Evolutionary conservation across 2,888 invertebrate species (phyloP), one percentile per base, ranked within the genome.

Genomic region (Rhodophaea formosa): DNA sequence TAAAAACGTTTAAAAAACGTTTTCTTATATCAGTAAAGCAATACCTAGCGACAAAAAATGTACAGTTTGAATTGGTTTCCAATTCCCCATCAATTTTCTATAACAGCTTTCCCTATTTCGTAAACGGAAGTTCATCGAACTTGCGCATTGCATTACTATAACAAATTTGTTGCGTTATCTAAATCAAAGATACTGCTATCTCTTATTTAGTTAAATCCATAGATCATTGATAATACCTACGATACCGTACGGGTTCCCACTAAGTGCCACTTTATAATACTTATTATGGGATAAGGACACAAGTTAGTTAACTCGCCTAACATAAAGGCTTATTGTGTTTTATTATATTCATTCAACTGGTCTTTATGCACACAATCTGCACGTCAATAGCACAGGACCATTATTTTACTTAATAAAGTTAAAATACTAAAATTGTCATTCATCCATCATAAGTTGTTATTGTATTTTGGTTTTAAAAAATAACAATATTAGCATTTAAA

Each of bases 121-220:
- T 77, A 74, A 84, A 81, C 83, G 77, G 78, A 86, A 86, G 89
- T 88, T 89, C 89, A 85, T 81, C 79, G 88, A 88, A 88, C 89
- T 80, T 77, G 69, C 70, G 68, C 66, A 58, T 69, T 68, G 66
- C 65, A 71, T 66, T 64, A 72, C 62, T 72, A 74, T 71, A 73
- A 64, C 65, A 68, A 64, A 64, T 79, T 76, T 72, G 77, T 75
- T 79, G 71, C 65, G 77, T 84, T 87, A 88, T 87, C 86, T 66
- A 62, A 69, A 77, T 79, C 76, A 68, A 77, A 74, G 73, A 70
- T 64, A 70, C 62, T 69, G 68, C 72, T 82, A 86, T 85, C 85
- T 64, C 61, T 30, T 70, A 61, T 70, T 76, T 70, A 70, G 69
- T 72, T 72, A 72, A 72, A 75, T 75, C 70, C 63, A 64, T 65